Percentiles rank a stretch among this genome's conserved stretches.
phyloP scores from a whole-genome alignment of 2,113 vertebrate species.

The Gorsachius goisagi region DNA sequence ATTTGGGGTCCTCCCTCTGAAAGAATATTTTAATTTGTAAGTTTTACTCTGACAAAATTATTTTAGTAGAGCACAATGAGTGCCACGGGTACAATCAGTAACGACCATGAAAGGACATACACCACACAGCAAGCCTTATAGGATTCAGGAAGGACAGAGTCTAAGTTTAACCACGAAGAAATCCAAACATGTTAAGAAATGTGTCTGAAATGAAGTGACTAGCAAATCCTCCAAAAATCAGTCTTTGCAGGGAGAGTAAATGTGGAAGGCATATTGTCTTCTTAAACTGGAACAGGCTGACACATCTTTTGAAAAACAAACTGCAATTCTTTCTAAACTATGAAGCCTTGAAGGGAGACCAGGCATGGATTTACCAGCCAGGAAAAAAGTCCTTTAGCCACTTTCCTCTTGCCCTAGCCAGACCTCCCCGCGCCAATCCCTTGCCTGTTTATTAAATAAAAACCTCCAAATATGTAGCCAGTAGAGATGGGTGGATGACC shows the following conservation, averaged over 20 bases:
- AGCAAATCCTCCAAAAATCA: slow-evolving; percentile 41
- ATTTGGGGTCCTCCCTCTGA: neutral
- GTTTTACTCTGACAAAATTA: neutral
- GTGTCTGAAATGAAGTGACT: neutral
- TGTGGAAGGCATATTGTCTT: slow-evolving; percentile 28
- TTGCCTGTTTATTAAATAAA: neutral
- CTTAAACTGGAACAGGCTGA: slow-evolving; percentile 38
- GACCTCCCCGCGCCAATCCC: neutral
- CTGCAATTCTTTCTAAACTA: slow-evolving; percentile 13
- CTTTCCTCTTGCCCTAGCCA: neutral
- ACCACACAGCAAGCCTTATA: neutral
- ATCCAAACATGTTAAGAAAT: slow-evolving; percentile 13
- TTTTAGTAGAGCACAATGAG: neutral
- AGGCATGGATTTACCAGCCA: neutral
- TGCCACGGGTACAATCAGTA: neutral
- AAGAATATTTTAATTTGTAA: neutral
- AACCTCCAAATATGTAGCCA: neutral
- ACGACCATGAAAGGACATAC: neutral
- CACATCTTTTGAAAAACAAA: slow-evolving; percentile 18
- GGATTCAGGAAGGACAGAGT: neutral
- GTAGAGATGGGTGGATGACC: neutral
- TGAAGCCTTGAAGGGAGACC: neutral
- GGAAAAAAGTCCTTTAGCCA: neutral
- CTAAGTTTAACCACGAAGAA: slow-evolving; percentile 17
- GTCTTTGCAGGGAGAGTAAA: neutral